phyloP scores from a whole-genome alignment of 1,140 invertebrate species.

The Papilio xuthus region DNA sequence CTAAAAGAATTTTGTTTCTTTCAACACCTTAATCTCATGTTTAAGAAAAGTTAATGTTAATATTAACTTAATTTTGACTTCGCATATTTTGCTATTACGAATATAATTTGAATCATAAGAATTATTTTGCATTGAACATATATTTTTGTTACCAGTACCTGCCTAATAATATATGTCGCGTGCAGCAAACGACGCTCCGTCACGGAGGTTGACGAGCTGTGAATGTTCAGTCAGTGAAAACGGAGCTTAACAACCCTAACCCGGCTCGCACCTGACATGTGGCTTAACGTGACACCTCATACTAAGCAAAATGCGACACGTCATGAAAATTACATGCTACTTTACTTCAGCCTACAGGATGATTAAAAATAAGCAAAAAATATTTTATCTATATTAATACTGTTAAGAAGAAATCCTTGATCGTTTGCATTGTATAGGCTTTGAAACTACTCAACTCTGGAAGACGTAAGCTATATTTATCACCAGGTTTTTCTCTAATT shows the following conservation, averaged over 20 bases:
- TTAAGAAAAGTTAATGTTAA: no score
- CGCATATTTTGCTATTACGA: no score
- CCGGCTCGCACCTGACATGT: neutral
- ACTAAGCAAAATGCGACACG: neutral
- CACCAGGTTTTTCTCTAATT: no score
- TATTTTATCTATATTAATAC: no score
- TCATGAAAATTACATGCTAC: neutral
- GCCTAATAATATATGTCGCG: conserved; percentile 40
- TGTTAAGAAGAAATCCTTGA: no score
- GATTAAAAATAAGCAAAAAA: no score
- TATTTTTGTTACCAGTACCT: conserved; percentile 36
- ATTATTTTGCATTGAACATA: neutral
- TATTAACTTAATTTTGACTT: no score
- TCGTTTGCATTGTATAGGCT: no score
- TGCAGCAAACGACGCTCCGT: conserved; percentile 34
- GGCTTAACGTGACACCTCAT: conserved; percentile 11
- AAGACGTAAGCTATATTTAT: no score
- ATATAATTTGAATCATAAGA: no score
- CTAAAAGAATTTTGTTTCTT: neutral
- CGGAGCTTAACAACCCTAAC: neutral
- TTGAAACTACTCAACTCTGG: no score
- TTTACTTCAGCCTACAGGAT: no score
- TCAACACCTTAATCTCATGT: neutral
- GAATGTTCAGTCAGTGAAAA: conserved; percentile 41
- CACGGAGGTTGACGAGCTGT: conserved; percentile 38